These are phyloP conservation scores for Lithobates pipiens DNA, from an alignment of 2,797 vertebrate genomes.

Conservation along the genomic window DNA sequence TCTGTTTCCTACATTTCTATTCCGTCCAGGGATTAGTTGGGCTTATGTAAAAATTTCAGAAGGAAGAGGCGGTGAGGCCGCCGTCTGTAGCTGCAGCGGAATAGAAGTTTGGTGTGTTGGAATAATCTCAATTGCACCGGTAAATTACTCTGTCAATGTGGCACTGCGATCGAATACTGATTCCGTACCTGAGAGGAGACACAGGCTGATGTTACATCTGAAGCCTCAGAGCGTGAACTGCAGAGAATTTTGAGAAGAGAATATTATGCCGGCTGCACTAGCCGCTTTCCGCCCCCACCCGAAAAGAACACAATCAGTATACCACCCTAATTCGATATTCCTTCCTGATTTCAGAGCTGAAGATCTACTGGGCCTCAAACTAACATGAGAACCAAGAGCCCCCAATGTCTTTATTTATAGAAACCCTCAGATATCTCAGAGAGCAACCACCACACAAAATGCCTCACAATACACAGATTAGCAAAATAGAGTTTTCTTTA, in stretches of 20 bases:
- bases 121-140: conserved; percentile 10
- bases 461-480: too few relatives aligned
- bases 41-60: not conserved
- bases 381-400: too few relatives aligned
- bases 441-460: too few relatives aligned
- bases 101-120: not conserved
- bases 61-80: not conserved
- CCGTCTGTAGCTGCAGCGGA: not conserved
- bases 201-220: not conserved
- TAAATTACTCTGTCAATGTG: conserved; percentile 17
- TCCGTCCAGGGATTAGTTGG: not conserved
- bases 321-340: too few relatives aligned
- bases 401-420: too few relatives aligned
- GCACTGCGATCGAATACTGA: conserved; percentile 12
- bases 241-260: conserved; percentile 1
- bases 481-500: too few relatives aligned
- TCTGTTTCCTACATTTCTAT: not conserved
- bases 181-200: conserved; percentile 5
- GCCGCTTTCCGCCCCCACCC: not conserved
- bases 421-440: too few relatives aligned
- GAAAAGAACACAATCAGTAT: not conserved
- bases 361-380: too few relatives aligned
- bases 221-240: not conserved
- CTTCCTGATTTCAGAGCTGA: too few relatives aligned
- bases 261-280: not conserved